Evolutionary conservation across 2,113 vertebrate species (phyloP), one percentile per base, ranked within the genome.

Genomic region (Seriola quinqueradiata): DNA sequence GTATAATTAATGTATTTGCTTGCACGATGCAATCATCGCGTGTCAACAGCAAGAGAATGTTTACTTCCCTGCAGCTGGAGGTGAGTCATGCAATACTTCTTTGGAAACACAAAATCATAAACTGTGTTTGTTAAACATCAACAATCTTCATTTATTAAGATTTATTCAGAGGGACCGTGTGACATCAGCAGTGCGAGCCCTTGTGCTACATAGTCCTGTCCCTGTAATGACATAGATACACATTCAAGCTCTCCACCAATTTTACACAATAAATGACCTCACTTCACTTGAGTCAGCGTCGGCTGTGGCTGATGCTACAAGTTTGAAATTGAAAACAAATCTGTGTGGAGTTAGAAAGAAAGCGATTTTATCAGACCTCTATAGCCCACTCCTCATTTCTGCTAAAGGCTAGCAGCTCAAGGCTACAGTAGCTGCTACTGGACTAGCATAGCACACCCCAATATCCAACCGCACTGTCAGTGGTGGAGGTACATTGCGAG

Each of bases 1-100:
- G 60, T 81, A 40, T 73, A 80, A 86, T 87, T 81, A 60, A 71
- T 75, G 50, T 52, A 70, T 89, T 78, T 85, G 74, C 66, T 70
- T 65, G 70, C 42, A n/a, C 25, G 13, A 61, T 58, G 58, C 68
- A 71, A 71, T 82, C 38, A 11, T 76, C 23, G 6, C 19, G 7
- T 87, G 74, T 81, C 66, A 82, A 90, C 59, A 81, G 60, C 21
- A n/a, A 21, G 55, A 80, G 55, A 2, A 73, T 61, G 70, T 13
- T 0, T 32, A 4, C 44, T 32, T 65, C 48, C 63, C 54, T 76
- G 70, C 70, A 77, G 57, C 54, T 71, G 34, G 17, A 82, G n/a
- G 58, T 36, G 32, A 70, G 64, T 67, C 73, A 61, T 73, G 63
- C 38, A 67, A 40, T 44, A 19, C 42, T 46, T 13, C 21, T 65